Conservation (phyloP, 1,140 invertebrate genomes). For the Popillia japonica region DNA sequence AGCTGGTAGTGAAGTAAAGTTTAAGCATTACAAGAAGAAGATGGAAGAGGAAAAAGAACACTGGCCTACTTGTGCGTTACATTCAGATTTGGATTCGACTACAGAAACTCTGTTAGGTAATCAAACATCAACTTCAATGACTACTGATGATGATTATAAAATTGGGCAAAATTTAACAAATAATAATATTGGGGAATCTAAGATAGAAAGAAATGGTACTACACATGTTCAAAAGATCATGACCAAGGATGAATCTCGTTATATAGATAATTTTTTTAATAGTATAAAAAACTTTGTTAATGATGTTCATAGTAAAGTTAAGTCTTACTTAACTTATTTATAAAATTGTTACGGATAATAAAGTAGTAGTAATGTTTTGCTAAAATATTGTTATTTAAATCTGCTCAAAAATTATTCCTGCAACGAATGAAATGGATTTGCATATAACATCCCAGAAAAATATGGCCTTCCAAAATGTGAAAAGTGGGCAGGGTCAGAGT, state of each 20-base stretch:
- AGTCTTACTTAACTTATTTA: background rate
- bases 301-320: background rate
- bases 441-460: no score
- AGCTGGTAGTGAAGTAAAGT: conserved; percentile 36
- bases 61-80: background rate
- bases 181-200: background rate
- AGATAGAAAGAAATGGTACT: background rate
- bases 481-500: no score
- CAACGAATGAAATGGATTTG: no score
- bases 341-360: no score
- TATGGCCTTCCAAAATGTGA: no score
- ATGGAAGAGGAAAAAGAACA: background rate
- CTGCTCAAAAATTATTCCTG: no score
- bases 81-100: background rate
- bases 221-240: conserved; percentile 10
- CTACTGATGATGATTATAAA: background rate
- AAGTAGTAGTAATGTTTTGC: no score
- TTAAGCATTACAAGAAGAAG: background rate
- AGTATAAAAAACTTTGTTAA: background rate
- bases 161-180: background rate
- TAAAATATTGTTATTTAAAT: no score
- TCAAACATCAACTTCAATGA: background rate
- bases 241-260: background rate
- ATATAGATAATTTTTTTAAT: conserved; percentile 30
- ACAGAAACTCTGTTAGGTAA: background rate